phyloP scores from a whole-genome alignment of 2,113 vertebrate species.

The Callionymus lyra region DNA sequence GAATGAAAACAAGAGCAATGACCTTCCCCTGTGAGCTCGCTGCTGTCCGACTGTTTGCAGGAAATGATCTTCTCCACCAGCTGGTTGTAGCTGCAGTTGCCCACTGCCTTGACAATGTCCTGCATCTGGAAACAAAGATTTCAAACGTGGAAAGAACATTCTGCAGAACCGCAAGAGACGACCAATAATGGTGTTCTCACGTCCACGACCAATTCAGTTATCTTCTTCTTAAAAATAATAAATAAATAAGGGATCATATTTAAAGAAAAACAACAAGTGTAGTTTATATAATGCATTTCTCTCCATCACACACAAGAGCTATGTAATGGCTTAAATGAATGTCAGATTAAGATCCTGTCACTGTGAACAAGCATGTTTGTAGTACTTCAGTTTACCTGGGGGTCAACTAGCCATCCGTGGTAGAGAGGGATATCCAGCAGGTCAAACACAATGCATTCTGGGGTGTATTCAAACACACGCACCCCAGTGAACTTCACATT shows the following conservation, averaged over 20 bases:
- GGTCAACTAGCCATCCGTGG: conserved; percentile 96
- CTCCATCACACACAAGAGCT: no score
- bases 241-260: no score
- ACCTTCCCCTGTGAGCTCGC: conserved; percentile 94
- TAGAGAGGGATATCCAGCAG: conserved; percentile 96
- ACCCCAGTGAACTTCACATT: conserved; percentile 97
- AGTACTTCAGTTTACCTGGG: conserved; percentile 73
- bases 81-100: conserved; percentile 98
- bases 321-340: no score
- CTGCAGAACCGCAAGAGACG: no score
- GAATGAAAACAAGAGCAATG: conserved; percentile 28
- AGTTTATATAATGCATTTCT: not conserved
- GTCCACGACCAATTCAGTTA: no score
- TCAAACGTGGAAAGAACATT: conserved; percentile 18
- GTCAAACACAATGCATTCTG: conserved; percentile 97
- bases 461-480: conserved; percentile 94
- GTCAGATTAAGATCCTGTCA: no score
- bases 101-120: conserved; percentile 92
- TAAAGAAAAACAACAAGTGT: not conserved
- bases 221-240: no score
- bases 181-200: no score
- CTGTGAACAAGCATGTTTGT: no score
- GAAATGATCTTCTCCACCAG: conserved; percentile 98
- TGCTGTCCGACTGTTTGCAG: conserved; percentile 94
- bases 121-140: conserved; percentile 71